Evolutionary conservation across 1,140 invertebrate species (phyloP), one percentile per base, ranked within the genome.

Genomic region (Melanaphis sacchari): DNA sequence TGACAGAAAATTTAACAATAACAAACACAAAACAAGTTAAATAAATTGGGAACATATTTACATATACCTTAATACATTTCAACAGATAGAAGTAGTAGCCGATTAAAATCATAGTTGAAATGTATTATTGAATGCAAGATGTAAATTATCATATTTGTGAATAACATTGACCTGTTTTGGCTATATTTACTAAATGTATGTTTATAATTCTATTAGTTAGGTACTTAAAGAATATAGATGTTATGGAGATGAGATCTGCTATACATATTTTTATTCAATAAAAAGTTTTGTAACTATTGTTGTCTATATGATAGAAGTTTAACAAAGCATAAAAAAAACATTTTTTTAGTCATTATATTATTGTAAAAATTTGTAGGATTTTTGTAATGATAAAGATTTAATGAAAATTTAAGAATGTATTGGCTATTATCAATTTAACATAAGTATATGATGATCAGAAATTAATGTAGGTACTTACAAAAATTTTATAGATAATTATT

Each of bases 151-250:
- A 88, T 88, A 52, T 52, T 88, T 24, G 36, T 88, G 87, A 88
- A 88, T 88, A 88, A 88, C 46, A 88, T 49, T 88, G 46, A 88
- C 87, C 87, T 52, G 87, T 52, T 88, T 88, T 52, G 87, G 46
- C 21, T 88, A n/a, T 88, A 88, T 87, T 43, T 88, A 22, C 43
- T 8, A 52, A 52, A 36, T 38, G 8, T 36, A 88, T 38, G 46
- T 88, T 38, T 88, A 88, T 88, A 88, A 88, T 88, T 52, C 46
- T 49, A 52, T 88, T 88, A 36, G 43, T 2, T 88, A 84, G 38
- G 82, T 84, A 41, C 82, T 22, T 38, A 82, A 24, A 76, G 31
- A 76, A 76, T n/a, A 18, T 18, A 66, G 36, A 82, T 76, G 36
- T 76, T 82, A 82, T 82, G 38, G 81, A 82, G 81, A 82, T 82